These are phyloP conservation scores for Graptemys geographica DNA, from an alignment of 2,797 vertebrate species.

Conservation along the genomic window DNA sequence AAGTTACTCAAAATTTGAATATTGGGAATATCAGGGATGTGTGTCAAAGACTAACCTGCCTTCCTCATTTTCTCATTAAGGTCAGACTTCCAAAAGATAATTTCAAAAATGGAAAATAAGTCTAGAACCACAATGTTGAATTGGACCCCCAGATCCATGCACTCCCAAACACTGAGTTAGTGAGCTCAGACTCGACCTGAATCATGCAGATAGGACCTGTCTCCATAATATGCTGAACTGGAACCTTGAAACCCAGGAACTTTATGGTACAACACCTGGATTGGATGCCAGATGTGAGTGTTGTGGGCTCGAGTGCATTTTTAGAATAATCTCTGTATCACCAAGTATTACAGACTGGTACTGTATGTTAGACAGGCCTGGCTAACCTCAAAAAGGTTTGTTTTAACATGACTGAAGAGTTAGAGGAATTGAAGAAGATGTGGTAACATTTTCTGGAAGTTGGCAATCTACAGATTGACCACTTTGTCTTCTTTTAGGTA, in stretches of 20 bases:
- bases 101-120: neutral
- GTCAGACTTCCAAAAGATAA: neutral
- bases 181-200: neutral
- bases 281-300: neutral
- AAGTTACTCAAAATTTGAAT: rapidly evolving
- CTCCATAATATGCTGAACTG: neutral
- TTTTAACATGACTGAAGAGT: neutral
- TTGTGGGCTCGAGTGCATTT: neutral
- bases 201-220: neutral
- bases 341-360: neutral
- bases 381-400: rapidly evolving
- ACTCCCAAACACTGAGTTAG: neutral
- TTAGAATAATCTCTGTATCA: neutral
- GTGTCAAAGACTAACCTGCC: neutral
- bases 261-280: neutral
- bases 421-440: rapidly evolving
- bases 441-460: neutral
- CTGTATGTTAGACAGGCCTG: neutral
- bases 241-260: neutral
- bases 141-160: neutral
- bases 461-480: neutral
- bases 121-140: neutral
- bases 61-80: neutral
- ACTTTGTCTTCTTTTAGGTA: neutral
- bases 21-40: rapidly evolving